phyloP scores from a whole-genome alignment of 1,140 invertebrate species.

The Formica selysi region DNA sequence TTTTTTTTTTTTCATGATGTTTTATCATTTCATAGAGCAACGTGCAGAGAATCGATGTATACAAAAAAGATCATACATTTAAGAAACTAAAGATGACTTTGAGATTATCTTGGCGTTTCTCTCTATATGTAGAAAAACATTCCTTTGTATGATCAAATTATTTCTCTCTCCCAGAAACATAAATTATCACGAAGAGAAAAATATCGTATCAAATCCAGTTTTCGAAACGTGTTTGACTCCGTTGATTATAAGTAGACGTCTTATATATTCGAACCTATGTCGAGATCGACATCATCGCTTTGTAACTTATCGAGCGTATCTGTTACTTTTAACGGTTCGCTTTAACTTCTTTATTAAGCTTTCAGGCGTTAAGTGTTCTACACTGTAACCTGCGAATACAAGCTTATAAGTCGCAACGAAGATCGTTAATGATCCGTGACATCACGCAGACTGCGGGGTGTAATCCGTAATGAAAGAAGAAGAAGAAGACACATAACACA shows the following conservation, averaged over 20 bases:
- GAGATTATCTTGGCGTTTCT: too few species aligned
- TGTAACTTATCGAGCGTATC: background rate
- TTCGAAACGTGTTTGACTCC: background rate
- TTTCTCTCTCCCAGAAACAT: too few species aligned
- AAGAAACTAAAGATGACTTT: too few species aligned
- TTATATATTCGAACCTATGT: background rate
- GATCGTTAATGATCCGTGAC: slow-evolving; percentile 10
- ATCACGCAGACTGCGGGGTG: background rate
- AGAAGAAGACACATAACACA: background rate
- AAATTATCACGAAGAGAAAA: too few species aligned
- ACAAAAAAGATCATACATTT: too few species aligned
- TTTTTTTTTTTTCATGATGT: too few species aligned
- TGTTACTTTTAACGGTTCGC: background rate
- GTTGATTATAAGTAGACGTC: background rate
- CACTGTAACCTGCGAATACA: background rate
- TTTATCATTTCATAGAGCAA: too few species aligned
- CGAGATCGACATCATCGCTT: background rate
- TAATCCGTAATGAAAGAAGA: background rate
- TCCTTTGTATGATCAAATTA: too few species aligned
- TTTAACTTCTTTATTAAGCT: background rate
- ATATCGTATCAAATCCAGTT: too few species aligned
- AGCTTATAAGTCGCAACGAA: slow-evolving; percentile 10
- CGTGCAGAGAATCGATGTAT: too few species aligned
- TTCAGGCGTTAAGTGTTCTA: too few species aligned
- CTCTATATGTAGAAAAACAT: too few species aligned